Evolutionary conservation across 2,113 vertebrate genomes (phyloP).

Genomic region (Vulpes ferrilata): DNA sequence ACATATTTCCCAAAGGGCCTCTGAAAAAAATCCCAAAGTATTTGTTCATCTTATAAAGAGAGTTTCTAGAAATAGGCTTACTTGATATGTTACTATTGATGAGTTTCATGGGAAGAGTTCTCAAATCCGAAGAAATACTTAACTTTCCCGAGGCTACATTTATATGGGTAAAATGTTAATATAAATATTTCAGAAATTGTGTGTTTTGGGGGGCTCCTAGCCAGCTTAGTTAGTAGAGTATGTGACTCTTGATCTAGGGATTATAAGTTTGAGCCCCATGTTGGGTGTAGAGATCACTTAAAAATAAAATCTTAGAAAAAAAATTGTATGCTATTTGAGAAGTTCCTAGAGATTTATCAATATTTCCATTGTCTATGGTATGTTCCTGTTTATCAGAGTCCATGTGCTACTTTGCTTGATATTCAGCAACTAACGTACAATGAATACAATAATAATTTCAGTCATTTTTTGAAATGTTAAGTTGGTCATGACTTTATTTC

Average conservation of each 20-base stretch:
- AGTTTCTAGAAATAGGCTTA: not conserved
- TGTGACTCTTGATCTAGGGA: no score
- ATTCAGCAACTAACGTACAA: not conserved
- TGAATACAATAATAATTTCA: not conserved
- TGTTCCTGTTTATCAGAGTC: not conserved
- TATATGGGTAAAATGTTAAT: not conserved
- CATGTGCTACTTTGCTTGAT: not conserved
- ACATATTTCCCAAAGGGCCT: not conserved
- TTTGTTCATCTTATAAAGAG: not conserved
- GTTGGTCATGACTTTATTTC: not conserved
- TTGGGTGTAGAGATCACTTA: not conserved
- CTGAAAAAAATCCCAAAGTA: not conserved
- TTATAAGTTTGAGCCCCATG: not conserved
- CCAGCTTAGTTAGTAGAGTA: not conserved
- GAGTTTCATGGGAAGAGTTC: not conserved
- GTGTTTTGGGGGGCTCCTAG: not conserved
- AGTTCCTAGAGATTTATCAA: not conserved
- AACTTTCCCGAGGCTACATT: not conserved
- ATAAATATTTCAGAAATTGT: not conserved
- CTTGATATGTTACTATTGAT: not conserved
- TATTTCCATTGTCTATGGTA: not conserved
- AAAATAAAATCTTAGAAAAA: not conserved
- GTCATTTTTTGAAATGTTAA: not conserved
- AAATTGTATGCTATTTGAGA: not conserved
- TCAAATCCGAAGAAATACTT: not conserved